Base-by-base conservation (phyloP, 2,888 invertebrate species). In the Listrodromus nycthemerus region DNA sequence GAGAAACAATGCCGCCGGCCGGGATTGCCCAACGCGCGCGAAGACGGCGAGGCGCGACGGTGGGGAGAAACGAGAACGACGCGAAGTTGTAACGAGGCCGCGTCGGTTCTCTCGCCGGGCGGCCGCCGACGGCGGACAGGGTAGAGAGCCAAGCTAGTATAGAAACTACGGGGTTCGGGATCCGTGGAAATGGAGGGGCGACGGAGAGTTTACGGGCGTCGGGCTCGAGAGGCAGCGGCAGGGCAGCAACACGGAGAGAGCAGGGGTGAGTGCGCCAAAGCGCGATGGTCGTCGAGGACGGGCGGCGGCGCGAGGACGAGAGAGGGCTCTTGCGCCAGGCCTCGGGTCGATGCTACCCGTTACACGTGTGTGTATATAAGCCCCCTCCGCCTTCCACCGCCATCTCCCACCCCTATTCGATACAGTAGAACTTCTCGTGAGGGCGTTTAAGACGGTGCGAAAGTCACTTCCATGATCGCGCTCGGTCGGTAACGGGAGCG, bases 291-390 rank as follows among this genome's bases (percentile, higher is more conserved):
- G 78, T 61, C 69, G 76, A 48, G 37, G 76, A 45, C 66, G 82
- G 80, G 73, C 71, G 87, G 84, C 74, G 80, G 86, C 73, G 70
- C 67, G 61, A 80, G 84, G 84, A 48, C 63, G 83, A 77, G 74
- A 78, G 79, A 82, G 79, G 84, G 86, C 77, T 84, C 80, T 81
- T 73, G 82, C 70, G 81, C 73, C 73, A 83, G 82, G 71, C 84
- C 85, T 85, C 86, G 87, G 87, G 89, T 89, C 89, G 89, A 88
- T 89, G 87, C 85, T 89, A 87, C 86, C 85, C 85, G 86, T 87
- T 85, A 70, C 66, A 65, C 27, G 71, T 75, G n/a, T 61, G 67
- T 58, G 67, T 74, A 45, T 69, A 70, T n/a, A n/a, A n/a, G n/a
- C n/a, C 13, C 10, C 7, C 33, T 10, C 33, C 33, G 1, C 16